phyloP scores from a whole-genome alignment of 2,797 vertebrate species.

The Sebastes wilsoni region DNA sequence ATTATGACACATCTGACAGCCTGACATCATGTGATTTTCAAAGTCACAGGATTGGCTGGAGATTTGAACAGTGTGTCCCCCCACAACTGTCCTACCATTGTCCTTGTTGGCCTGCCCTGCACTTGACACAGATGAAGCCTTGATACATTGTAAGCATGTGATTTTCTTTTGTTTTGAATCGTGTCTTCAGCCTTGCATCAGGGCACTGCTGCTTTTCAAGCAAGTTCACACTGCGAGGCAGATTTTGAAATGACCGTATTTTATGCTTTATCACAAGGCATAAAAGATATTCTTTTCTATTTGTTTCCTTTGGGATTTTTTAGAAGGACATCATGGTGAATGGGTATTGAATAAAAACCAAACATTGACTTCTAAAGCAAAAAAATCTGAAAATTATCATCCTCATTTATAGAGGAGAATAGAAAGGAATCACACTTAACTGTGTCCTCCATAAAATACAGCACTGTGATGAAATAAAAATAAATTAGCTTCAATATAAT shows the following conservation, averaged over 20 bases:
- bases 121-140: constrained; percentile 49
- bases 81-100: constrained; percentile 29
- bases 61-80: constrained; percentile 24
- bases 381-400: neutral
- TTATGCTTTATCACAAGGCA: neutral
- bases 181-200: constrained; percentile 53
- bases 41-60: constrained; percentile 22
- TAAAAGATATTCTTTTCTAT: neutral
- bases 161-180: constrained; percentile 38
- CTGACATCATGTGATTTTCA: constrained; percentile 40
- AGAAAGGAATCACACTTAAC: neutral
- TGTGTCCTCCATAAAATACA: neutral
- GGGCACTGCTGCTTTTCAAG: neutral
- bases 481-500: neutral
- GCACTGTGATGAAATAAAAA: neutral
- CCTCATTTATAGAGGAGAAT: neutral
- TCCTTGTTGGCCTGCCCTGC: constrained; percentile 49
- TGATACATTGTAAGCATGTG: constrained; percentile 26
- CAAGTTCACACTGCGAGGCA: neutral
- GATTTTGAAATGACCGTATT: constrained; percentile 10
- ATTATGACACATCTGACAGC: neutral
- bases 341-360: neutral
- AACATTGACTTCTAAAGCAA: neutral
- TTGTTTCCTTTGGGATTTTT: neutral
- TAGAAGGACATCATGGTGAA: neutral